phyloP scores from a whole-genome alignment of 2,888 invertebrate genomes.

The Archips crataeganus region DNA sequence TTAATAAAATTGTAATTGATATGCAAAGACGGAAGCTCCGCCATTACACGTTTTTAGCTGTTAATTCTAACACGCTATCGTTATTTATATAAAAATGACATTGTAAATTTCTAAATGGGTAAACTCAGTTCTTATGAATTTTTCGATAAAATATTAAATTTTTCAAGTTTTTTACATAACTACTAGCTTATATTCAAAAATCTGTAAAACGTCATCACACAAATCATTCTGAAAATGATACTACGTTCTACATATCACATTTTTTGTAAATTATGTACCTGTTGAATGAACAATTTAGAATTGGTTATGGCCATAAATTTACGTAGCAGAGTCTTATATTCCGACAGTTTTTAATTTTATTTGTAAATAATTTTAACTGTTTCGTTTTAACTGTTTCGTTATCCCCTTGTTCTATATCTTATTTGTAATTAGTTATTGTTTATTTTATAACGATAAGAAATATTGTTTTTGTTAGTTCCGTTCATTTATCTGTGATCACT shows the following conservation, averaged over 20 bases:
- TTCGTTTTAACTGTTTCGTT: conserved; percentile 39
- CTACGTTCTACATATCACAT: conserved; percentile 52
- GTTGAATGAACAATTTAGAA: conserved; percentile 39
- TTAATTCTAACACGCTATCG: neutral
- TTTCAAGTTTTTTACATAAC: conserved; percentile 30
- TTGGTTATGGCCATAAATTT: conserved; percentile 27
- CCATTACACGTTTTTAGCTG: conserved; percentile 7
- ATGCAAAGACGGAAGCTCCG: neutral
- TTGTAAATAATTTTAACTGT: conserved; percentile 40
- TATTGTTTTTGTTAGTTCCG: conserved; percentile 54
- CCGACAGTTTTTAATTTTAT: conserved; percentile 48
- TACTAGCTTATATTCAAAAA: conserved; percentile 24
- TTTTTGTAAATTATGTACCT: conserved; percentile 50
- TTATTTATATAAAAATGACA: neutral
- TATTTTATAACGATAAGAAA: conserved; percentile 45
- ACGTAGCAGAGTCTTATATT: conserved; percentile 27
- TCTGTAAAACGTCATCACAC: conserved; percentile 17
- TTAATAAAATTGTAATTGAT: neutral
- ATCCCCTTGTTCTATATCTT: conserved; percentile 32
- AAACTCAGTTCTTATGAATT: conserved; percentile 38
- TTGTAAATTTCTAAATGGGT: conserved; percentile 19
- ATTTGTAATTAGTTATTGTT: conserved; percentile 44
- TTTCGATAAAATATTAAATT: conserved; percentile 37
- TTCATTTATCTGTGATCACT: conserved; percentile 61
- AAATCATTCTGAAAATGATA: conserved; percentile 40